Conservation (phyloP, 2,888 invertebrate species). For the Ephialtes manifestator region DNA sequence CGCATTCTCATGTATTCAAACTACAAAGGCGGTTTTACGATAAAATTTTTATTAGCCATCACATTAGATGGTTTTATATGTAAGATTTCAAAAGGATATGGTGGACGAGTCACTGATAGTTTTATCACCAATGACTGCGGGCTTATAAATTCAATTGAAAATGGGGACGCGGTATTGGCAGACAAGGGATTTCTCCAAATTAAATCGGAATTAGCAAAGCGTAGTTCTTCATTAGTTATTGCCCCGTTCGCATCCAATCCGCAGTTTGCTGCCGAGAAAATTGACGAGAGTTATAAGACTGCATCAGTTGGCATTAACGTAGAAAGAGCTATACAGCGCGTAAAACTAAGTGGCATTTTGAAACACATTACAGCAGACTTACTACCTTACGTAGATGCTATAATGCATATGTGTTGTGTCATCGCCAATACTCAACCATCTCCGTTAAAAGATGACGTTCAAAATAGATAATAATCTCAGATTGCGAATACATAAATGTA, state of each 20-base stretch:
- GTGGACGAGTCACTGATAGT: slow-evolving; percentile 70
- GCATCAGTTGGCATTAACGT: slow-evolving; percentile 51
- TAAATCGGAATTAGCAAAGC: slow-evolving; percentile 18
- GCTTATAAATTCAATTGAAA: slow-evolving; percentile 71
- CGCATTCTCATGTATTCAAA: slow-evolving; percentile 68
- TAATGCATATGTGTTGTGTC: slow-evolving; percentile 60
- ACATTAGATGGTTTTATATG: slow-evolving; percentile 71
- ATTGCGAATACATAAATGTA: too few relatives aligned
- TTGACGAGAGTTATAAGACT: slow-evolving; percentile 32
- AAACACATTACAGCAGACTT: slow-evolving; percentile 25
- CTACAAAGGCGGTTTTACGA: slow-evolving; percentile 65
- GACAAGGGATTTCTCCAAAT: slow-evolving; percentile 45
- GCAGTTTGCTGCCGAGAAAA: slow-evolving; percentile 16
- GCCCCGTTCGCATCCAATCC: slow-evolving; percentile 12
- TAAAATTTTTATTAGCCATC: slow-evolving; percentile 71
- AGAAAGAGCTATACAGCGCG: slow-evolving; percentile 42
- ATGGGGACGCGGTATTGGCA: slow-evolving; percentile 62
- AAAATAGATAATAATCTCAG: too few relatives aligned
- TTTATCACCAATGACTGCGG: slow-evolving; percentile 73
- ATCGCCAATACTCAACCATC: slow-evolving; percentile 47
- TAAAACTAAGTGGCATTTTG: slow-evolving; percentile 51
- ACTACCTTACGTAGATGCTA: slow-evolving; percentile 28
- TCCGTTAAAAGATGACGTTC: too few relatives aligned
- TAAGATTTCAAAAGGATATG: slow-evolving; percentile 73
- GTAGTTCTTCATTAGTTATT: slow-evolving; percentile 11